Percentiles rank a stretch among this genome's conserved stretches.
Evolutionary conservation across 2,797 vertebrate species (phyloP).

Genomic region (Limnodromus scolopaceus): DNA sequence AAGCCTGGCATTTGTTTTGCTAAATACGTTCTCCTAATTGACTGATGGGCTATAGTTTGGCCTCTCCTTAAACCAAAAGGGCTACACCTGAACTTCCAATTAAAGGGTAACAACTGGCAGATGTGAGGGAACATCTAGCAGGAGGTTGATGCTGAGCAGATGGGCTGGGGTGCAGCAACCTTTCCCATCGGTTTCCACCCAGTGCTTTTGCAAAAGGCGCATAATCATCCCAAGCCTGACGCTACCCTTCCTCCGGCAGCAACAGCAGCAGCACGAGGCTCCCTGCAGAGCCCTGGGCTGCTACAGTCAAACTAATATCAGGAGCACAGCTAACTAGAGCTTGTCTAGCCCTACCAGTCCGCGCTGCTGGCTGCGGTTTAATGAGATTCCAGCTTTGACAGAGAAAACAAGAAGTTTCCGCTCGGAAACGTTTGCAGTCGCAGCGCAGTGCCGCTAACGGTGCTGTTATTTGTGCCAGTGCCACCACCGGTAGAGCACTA

Average conservation of each 20-base stretch:
- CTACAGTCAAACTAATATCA: not conserved
- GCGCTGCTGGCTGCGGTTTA: not conserved
- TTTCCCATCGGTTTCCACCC: conserved; percentile 7
- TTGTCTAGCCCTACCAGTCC: not conserved
- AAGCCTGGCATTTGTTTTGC: not conserved
- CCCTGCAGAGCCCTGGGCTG: not conserved
- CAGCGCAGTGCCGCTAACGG: fast-evolving
- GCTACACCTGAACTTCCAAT: conserved; percentile 38
- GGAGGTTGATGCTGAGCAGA: conserved; percentile 54
- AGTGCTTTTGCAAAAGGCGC: not conserved
- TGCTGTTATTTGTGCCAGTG: not conserved
- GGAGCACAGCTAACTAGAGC: not conserved
- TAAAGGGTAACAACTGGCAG: conserved; percentile 55
- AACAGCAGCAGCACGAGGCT: not conserved
- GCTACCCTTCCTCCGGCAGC: not conserved
- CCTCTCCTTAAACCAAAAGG: conserved; percentile 29
- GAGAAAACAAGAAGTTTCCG: not conserved
- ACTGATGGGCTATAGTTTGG: not conserved
- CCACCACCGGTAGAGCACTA: not conserved
- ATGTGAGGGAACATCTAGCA: conserved; percentile 41
- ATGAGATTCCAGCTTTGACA: not conserved
- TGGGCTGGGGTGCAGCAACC: conserved; percentile 22
- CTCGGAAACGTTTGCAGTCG: not conserved
- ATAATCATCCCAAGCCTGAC: not conserved
- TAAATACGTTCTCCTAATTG: not conserved